A percentile compares a stretch with the other conserved stretches of the same genome.
phyloP scores from a whole-genome alignment of 2,113 vertebrate genomes.

The Pomatorhinus ruficollis region DNA sequence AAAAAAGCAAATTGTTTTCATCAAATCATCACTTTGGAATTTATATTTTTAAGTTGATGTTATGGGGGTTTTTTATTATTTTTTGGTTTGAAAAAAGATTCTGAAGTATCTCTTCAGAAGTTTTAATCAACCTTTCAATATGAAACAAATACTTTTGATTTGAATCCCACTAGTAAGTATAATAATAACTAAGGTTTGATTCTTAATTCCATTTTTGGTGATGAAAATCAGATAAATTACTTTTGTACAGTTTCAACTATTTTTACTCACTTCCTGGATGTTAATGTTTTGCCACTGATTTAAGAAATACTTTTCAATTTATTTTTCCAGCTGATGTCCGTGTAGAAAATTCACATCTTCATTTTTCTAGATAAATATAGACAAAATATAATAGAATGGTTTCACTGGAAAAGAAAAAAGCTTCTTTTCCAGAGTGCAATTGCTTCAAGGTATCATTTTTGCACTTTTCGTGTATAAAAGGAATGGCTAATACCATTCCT shows the following conservation, averaged over 20 bases:
- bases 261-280: background rate
- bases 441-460: conserved; percentile 18
- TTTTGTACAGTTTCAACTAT: background rate
- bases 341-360: background rate
- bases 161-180: background rate
- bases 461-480: conserved; percentile 28
- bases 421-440: background rate
- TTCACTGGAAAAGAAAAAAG: background rate
- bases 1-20: background rate
- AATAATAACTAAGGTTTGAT: background rate
- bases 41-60: background rate
- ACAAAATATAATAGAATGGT: background rate
- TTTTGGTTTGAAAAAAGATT: background rate
- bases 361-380: background rate
- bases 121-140: background rate
- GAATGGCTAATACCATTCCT: conserved; percentile 30
- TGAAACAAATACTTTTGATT: background rate
- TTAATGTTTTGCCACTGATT: background rate
- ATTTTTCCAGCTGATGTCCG: background rate
- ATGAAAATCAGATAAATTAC: background rate
- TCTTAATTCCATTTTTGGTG: background rate
- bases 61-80: background rate
- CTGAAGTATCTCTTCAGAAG: background rate
- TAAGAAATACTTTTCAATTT: background rate
- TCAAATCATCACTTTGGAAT: background rate